Base-by-base conservation (phyloP, 2,888 invertebrate species). In the Protonemura montana region DNA sequence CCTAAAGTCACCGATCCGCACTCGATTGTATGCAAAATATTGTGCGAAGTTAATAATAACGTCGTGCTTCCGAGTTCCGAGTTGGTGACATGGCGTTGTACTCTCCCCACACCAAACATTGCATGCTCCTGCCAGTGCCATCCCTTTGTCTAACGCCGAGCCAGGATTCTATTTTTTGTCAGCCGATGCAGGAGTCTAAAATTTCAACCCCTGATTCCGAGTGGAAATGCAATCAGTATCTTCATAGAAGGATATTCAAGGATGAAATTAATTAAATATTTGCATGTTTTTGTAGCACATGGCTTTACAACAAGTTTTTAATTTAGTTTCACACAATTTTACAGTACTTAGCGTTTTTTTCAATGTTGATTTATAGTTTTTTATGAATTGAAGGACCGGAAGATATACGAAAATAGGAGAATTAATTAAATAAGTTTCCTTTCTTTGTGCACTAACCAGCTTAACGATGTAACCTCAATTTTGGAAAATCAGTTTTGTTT, bases 31-130 rank as follows among this genome's bases (percentile, higher is more conserved):
- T 87, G 87, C 87, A 82, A 87, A 87, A 87, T 81, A 81, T 86
- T 86, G 86, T 87, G 85, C 28, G 86, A 87, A 86, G 87, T 87
- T 87, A 87, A 87, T 86, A 87, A 87, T 85, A 35, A 3, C 21
- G 85, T 87, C 85, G n/a, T 42, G 85, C 30, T 81, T 81, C 81
- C 81, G 26, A 13, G 35, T 35, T 35, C 30, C 10, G 82, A 27
- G 41, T 27, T 42, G 82, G 29, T 26, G 27, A 35, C 21, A 21
- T 42, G 27, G 76, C 77, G 21, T 26, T n/a, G 85, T 21, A 13
- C 26, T 13, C 35, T 35, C 10, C 35, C 35, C 35, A 35, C 35
- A 6, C 35, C 35, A 3, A 10, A n/a, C 5, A 35, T 35, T 35
- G 35, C 35, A 35, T 35, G 35, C 35, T 35, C 35, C 35, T 35